Evolutionary conservation across 35 echinoderm and acorn worm genomes (phyloP).

Genomic region (Diadema setosum): DNA sequence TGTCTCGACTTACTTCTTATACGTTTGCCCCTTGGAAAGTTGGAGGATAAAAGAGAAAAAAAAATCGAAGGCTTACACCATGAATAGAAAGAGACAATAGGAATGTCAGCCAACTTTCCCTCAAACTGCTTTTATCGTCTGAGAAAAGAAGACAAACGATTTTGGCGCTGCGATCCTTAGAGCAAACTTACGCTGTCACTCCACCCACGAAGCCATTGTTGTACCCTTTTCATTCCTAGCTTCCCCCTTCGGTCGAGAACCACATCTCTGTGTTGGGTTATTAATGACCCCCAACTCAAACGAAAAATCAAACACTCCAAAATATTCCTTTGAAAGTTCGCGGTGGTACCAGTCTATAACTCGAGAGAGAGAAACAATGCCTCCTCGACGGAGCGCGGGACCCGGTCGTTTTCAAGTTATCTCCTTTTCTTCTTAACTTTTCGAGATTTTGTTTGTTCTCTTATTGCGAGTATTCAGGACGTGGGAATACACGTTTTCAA

Average conservation of each 20-base stretch:
- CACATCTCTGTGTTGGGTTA: neutral
- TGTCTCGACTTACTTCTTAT: neutral
- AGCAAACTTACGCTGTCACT: neutral
- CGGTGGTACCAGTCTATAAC: neutral
- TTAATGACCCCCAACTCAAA: constrained; percentile 11
- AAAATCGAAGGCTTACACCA: neutral
- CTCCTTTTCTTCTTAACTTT: constrained; percentile 27
- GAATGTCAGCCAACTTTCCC: neutral
- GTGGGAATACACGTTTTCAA: neutral
- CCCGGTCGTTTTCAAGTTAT: neutral
- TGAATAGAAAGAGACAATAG: neutral
- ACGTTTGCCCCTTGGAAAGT: too few species aligned
- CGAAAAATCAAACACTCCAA: neutral
- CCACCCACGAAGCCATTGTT: constrained; percentile 15
- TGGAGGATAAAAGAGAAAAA: too few species aligned
- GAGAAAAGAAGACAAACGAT: constrained; percentile 24
- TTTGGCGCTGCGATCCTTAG: neutral
- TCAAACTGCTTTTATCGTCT: neutral
- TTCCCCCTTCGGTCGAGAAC: neutral
- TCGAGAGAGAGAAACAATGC: neutral
- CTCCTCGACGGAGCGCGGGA: neutral
- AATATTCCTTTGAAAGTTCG: neutral
- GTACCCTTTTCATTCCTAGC: neutral
- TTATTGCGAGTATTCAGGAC: neutral
- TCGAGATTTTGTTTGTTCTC: constrained; percentile 12